Evolutionary conservation across 1,140 invertebrate genomes (phyloP).

Genomic region (Heliconius eleuchia): DNA sequence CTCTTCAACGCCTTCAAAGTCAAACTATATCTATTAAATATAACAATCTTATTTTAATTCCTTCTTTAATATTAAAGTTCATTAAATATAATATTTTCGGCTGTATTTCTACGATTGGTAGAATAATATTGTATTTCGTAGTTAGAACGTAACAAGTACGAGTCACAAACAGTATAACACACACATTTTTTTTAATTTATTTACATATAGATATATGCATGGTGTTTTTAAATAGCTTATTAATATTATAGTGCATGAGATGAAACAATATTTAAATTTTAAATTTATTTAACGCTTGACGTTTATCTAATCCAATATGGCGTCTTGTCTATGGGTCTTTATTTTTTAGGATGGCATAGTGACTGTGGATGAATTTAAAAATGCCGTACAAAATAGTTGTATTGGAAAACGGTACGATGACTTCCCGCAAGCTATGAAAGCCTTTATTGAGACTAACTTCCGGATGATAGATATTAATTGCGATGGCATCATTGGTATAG

Average conservation of each 20-base stretch:
- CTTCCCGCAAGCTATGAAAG: conserved; percentile 90
- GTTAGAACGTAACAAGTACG: background rate
- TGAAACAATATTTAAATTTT: background rate
- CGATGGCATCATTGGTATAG: conserved; percentile 88
- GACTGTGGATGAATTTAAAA: conserved; percentile 90
- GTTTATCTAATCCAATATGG: conserved; percentile 39
- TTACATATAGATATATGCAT: conserved; percentile 1
- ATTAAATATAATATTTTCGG: background rate
- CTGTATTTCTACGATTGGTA: background rate
- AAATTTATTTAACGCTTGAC: conserved; percentile 40
- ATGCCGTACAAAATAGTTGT: conserved; percentile 89
- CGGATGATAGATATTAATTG: conserved; percentile 90
- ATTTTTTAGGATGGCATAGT: conserved; percentile 88
- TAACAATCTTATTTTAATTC: background rate
- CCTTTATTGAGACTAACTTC: conserved; percentile 92
- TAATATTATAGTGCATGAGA: background rate
- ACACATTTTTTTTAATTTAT: background rate
- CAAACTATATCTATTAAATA: background rate
- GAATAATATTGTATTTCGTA: background rate
- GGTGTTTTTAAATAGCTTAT: background rate
- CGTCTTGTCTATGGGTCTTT: conserved; percentile 35
- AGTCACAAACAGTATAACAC: background rate
- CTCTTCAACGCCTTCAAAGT: background rate
- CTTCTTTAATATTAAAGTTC: background rate
- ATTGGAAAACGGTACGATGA: conserved; percentile 89